Evolutionary conservation across 2,113 vertebrate species (phyloP).

Genomic region (Nesospiza acunhae): DNA sequence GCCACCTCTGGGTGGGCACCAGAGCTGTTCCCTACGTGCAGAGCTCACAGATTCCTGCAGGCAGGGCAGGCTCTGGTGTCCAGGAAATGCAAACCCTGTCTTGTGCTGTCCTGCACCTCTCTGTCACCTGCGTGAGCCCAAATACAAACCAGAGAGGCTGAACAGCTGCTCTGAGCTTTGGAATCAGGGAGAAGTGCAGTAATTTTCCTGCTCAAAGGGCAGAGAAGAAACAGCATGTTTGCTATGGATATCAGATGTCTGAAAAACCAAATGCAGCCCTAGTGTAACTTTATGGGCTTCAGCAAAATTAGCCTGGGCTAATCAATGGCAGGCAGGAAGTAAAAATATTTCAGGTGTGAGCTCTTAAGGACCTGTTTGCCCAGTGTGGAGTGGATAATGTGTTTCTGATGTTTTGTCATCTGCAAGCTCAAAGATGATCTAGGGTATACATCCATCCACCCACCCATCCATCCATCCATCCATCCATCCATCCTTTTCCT

Average conservation of each 20-base stretch:
- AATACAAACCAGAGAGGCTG: neutral
- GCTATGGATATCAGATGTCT: neutral
- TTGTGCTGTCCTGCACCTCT: neutral
- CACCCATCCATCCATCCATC: neutral
- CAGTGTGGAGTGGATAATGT: neutral
- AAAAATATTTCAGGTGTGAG: neutral
- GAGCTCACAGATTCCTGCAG: neutral
- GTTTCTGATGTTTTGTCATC: neutral
- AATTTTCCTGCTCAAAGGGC: neutral
- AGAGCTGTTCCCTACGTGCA: accelerated
- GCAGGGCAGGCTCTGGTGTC: neutral
- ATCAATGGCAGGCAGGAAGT: neutral
- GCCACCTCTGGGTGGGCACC: neutral
- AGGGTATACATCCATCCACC: neutral
- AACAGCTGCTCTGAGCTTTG: neutral
- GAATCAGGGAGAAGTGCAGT: neutral
- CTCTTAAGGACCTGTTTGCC: neutral
- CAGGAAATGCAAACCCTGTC: neutral
- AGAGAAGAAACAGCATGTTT: neutral
- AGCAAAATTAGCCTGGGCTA: neutral
- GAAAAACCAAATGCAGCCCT: neutral
- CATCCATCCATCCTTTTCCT: neutral
- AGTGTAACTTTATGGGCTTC: neutral
- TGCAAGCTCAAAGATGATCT: neutral
- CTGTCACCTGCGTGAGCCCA: neutral